These are phyloP conservation scores for Agriopis marginaria DNA, from an alignment of 2,888 invertebrate genomes.

Conservation along the genomic window DNA sequence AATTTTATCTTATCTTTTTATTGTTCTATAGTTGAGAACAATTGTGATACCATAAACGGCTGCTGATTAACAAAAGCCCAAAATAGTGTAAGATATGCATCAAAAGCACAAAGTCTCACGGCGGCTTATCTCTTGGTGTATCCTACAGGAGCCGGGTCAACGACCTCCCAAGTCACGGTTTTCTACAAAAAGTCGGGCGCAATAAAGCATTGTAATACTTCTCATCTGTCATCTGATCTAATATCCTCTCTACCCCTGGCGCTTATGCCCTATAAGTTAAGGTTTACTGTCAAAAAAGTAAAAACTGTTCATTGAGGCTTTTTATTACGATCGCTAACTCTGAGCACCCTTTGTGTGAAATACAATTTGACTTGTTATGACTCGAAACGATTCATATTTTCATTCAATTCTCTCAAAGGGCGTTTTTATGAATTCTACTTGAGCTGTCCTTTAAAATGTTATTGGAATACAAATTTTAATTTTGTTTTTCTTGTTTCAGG, in stretches of 20 bases:
- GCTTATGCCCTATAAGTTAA: slow-evolving; percentile 74
- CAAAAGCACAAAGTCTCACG: slow-evolving; percentile 65
- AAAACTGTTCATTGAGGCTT: slow-evolving; percentile 72
- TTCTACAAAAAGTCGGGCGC: slow-evolving; percentile 65
- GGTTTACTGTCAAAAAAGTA: slow-evolving; percentile 74
- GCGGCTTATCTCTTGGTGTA: slow-evolving; percentile 43
- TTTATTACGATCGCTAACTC: slow-evolving; percentile 66
- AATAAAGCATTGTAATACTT: slow-evolving; percentile 77
- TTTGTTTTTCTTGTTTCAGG: slow-evolving; percentile 73
- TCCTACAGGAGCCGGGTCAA: slow-evolving; percentile 74
- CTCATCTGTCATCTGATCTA: slow-evolving; percentile 80
- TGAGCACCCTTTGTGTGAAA: slow-evolving; percentile 64
- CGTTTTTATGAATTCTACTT: slow-evolving; percentile 27
- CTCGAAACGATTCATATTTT: slow-evolving; percentile 59
- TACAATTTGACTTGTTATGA: slow-evolving; percentile 60
- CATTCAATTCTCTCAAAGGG: slow-evolving; percentile 39
- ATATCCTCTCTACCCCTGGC: slow-evolving; percentile 65
- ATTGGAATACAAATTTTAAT: slow-evolving; percentile 5
- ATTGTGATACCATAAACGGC: slow-evolving; percentile 52
- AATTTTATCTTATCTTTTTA: slow-evolving; percentile 44
- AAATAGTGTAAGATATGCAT: slow-evolving; percentile 69
- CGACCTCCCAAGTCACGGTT: slow-evolving; percentile 73
- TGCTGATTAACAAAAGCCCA: slow-evolving; percentile 57
- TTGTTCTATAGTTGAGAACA: slow-evolving; percentile 43
- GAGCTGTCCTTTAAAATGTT: slow-evolving; percentile 10